Evolutionary conservation across 2,113 vertebrate genomes (phyloP).

Genomic region (Lepidothrix coronata): DNA sequence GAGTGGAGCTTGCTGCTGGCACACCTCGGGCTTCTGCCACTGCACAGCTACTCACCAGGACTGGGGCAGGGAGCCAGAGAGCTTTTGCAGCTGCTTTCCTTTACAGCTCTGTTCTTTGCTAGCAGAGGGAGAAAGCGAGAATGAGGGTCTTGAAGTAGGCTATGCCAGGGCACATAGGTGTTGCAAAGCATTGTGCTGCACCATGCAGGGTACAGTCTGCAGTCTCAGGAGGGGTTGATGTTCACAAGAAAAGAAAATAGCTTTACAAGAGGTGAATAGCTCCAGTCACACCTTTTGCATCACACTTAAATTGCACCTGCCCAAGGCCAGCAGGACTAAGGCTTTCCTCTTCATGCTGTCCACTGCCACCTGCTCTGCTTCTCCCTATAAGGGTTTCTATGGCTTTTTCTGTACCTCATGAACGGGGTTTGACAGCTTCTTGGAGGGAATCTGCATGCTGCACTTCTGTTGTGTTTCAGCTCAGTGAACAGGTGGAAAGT

Average conservation of each 20-base stretch:
- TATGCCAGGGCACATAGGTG: background rate
- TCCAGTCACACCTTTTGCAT: background rate
- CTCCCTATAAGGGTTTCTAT: background rate
- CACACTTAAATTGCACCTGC: background rate
- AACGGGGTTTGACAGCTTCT: background rate
- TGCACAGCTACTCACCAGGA: background rate
- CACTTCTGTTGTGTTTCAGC: background rate
- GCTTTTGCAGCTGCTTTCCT: background rate
- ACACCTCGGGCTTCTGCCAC: background rate
- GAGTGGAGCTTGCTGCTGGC: background rate
- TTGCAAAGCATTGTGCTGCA: background rate
- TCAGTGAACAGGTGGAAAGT: background rate
- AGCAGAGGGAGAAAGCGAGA: background rate
- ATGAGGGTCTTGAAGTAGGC: background rate
- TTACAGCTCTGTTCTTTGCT: background rate
- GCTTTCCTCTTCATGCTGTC: background rate
- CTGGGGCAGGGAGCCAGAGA: background rate
- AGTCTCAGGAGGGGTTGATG: background rate
- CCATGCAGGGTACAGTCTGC: background rate
- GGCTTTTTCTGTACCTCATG: background rate
- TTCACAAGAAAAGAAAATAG: background rate
- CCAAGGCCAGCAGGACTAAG: background rate
- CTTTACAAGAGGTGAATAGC: background rate
- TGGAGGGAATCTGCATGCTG: background rate
- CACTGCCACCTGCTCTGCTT: background rate